Evolutionary conservation across 2,113 vertebrate genomes (phyloP).

Genomic region (Aegithalos caudatus): DNA sequence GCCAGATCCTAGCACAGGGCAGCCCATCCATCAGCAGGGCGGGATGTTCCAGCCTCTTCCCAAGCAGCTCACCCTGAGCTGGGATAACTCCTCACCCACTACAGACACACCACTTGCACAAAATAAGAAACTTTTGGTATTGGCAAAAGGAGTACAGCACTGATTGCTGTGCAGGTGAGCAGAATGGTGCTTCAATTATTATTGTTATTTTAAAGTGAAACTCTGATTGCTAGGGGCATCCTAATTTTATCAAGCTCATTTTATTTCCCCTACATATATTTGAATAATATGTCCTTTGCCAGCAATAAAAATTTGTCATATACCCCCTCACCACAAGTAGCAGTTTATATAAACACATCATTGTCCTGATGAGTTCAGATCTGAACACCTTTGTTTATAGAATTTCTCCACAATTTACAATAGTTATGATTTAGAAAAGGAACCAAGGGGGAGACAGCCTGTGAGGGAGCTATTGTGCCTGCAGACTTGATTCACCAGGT

Average conservation of each 20-base stretch:
- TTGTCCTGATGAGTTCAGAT: slow-evolving; percentile 29
- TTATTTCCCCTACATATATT: slow-evolving; percentile 17
- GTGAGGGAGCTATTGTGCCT: background rate
- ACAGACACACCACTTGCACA: background rate
- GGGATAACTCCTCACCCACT: background rate
- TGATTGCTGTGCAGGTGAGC: background rate
- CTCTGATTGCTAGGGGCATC: slow-evolving; percentile 28
- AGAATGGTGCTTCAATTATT: background rate
- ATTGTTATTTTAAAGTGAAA: slow-evolving; percentile 9
- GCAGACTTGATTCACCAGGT: background rate
- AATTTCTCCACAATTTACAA: background rate
- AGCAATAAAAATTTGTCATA: slow-evolving; percentile 6
- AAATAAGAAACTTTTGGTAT: background rate
- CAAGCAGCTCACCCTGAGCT: accelerated
- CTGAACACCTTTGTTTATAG: background rate
- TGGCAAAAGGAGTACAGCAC: background rate
- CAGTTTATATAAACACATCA: slow-evolving; percentile 9
- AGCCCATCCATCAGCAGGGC: slow-evolving; percentile 1
- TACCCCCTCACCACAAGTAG: background rate
- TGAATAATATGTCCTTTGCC: slow-evolving; percentile 33
- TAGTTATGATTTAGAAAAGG: background rate
- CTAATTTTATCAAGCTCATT: slow-evolving; percentile 3
- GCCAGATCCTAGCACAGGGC: background rate
- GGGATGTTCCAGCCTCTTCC: slow-evolving; percentile 15
- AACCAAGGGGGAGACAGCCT: background rate